Evolutionary conservation across 2,888 invertebrate species (phyloP).

Genomic region (Dichetophora obliterata): DNA sequence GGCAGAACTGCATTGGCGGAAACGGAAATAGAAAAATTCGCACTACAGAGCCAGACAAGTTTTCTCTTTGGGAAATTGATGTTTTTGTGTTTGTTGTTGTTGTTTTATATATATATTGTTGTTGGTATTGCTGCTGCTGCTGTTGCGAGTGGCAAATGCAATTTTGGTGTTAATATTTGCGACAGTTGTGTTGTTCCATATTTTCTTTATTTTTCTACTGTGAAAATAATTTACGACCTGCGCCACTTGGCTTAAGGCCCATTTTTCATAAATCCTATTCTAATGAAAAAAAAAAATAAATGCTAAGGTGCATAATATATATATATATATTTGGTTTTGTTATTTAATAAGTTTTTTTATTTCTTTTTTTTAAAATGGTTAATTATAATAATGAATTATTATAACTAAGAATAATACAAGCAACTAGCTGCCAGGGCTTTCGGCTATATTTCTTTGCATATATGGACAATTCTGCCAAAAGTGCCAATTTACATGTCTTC

Average conservation of each 20-base stretch:
- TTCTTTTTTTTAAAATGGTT: too few relatives aligned
- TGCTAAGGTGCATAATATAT: too few relatives aligned
- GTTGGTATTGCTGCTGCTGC: background rate
- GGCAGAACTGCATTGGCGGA: conserved; percentile 52
- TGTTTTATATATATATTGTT: background rate
- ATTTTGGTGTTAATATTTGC: conserved; percentile 27
- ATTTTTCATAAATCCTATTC: background rate
- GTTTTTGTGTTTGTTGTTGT: conserved; percentile 4
- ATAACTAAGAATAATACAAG: too few relatives aligned
- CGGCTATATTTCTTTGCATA: too few relatives aligned
- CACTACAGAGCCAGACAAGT: conserved; percentile 45
- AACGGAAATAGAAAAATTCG: conserved; percentile 60
- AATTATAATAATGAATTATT: too few relatives aligned
- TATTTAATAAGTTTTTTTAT: too few relatives aligned
- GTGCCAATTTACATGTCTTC: too few relatives aligned
- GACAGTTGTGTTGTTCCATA: background rate
- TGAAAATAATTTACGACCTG: conserved; percentile 19
- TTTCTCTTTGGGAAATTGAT: background rate
- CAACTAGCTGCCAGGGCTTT: too few relatives aligned
- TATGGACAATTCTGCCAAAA: too few relatives aligned
- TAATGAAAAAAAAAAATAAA: background rate
- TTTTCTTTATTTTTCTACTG: background rate
- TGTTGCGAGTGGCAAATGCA: conserved; percentile 6
- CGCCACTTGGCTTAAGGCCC: conserved; percentile 24
- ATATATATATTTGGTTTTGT: too few relatives aligned